phyloP scores from a whole-genome alignment of 2,888 invertebrate genomes.

The Cynaeus angustus region DNA sequence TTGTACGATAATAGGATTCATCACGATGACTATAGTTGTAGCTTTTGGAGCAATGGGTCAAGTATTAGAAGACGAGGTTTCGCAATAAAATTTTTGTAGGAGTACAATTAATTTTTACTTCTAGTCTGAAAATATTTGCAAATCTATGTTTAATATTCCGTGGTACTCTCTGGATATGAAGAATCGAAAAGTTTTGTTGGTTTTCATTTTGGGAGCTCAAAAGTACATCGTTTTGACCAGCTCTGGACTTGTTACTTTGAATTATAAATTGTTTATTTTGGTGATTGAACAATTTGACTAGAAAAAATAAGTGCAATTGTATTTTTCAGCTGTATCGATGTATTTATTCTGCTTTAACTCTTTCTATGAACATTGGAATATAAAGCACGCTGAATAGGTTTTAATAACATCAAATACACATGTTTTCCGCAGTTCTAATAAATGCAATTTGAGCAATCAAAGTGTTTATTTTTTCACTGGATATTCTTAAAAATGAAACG shows the following conservation, averaged over 20 bases:
- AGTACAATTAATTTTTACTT: not conserved
- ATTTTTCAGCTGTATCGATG: slow-evolving; percentile 5
- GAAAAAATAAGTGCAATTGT: no score
- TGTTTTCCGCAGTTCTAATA: no score
- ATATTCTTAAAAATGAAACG: no score
- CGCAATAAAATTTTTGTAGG: not conserved
- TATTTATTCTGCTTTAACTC: slow-evolving; percentile 1
- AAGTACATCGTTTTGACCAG: not conserved
- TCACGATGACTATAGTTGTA: not conserved
- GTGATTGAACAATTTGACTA: no score
- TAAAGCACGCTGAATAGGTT: no score
- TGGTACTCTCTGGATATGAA: not conserved
- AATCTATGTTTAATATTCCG: not conserved
- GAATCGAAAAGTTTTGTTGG: not conserved
- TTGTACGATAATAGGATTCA: no score
- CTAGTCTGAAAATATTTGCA: slow-evolving; percentile 16
- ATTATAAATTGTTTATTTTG: not conserved
- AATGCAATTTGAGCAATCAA: no score
- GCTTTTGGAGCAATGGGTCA: slow-evolving; percentile 1
- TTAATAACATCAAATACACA: no score
- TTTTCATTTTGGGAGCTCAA: not conserved
- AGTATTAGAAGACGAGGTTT: slow-evolving; percentile 8
- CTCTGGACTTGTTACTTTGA: slow-evolving; percentile 3
- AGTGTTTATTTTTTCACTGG: no score
- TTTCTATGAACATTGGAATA: not conserved